Evolutionary conservation across 2,888 invertebrate species (phyloP), one percentile per base, ranked within the genome.

Genomic region (Mesorhabditis sp.): DNA sequence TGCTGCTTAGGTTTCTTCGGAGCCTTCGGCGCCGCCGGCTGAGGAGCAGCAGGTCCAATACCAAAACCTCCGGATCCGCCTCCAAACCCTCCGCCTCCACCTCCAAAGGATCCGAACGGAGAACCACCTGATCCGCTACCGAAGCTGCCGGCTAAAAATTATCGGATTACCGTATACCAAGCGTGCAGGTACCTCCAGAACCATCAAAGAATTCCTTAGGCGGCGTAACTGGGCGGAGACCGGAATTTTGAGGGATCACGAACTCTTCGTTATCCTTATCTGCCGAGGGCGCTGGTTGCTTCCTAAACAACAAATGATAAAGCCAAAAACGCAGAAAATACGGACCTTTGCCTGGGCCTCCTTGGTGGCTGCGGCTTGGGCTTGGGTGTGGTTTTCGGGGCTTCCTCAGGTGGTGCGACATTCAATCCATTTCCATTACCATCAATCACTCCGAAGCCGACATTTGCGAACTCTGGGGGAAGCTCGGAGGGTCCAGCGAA

Each of bases 241-340:
- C 84, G 4, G 83, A 84, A 69, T 84, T 83, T 68, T 82, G 80
- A 64, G 84, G 84, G 45, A 84, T 82, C 42, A 83, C 76, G 63
- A 74, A 64, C 13, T 66, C 75, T 4, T 70, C 66, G 5, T 72
- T 73, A 65, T 76, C 76, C 44, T 75, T 74, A 58, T 72, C 76
- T n/a, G 74, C 63, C 0, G 69, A 72, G 10, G 72, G 70, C 28
- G 74, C 74, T 41, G 78, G 76, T 66, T 74, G 78, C 67, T 78
- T 78, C 69, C 77, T 77, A 68, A 13, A 73, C 62, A 7, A 28
- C n/a, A 42, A 66, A 43, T 44, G 62, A 7, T 28, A n/a, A 65
- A 63, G 6, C 42, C 3, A n/a, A 43, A 10, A n/a, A 71, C 70
- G 71, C 58, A 28, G 70, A 71, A 69, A 74, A 69, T 28, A 63